Evolutionary conservation across 2,888 invertebrate genomes (phyloP), one percentile per base, ranked within the genome.

Genomic region (Iphiclides podalirius): DNA sequence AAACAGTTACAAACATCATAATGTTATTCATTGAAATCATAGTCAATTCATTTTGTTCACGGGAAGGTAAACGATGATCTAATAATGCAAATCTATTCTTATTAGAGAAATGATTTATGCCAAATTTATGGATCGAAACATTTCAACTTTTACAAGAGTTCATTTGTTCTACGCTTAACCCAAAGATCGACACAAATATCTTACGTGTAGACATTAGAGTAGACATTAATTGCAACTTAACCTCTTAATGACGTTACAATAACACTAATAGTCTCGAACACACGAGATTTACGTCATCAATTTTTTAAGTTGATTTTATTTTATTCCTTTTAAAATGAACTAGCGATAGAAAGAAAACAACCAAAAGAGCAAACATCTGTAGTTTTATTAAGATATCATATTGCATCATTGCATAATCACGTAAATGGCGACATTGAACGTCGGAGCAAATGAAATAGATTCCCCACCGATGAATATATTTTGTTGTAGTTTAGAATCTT

Each of bases 341-440:
- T 35, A 33, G 31, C 9, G 1, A 20, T 17, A 36, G 8, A 12
- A 14, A 11, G 8, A 36, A 26, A 46, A 34, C 16, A 35, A 34
- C n/a, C 7, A n/a, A 33, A 17, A 33, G 17, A n/a, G 1, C 6
- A 28, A 36, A 35, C 9, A 34, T 16, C 35, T 36, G 31, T 26
- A n/a, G 2, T 35, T 28, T 40, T 35, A 16, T 40, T 35, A 15
- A 16, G 13, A 3, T 11, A 26, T 34, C 4, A 15, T 13, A 52
- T 51, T 33, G 40, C 35, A 52, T 33, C 47, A 53, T 66, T 70
- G 67, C 67, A 63, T 70, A 71, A 70, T 62, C 58, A 57, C 57
- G 48, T 48, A 52, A 58, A 63, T 60, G 15, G 16, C 28, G 49
- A 39, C 67, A 64, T 66, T 64, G 66, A 61, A 64, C 58, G 55